These are phyloP conservation scores for Haliclona indistincta DNA, from an alignment of 37 sponge, comb jelly and placozoan species.

Conservation along the genomic window DNA sequence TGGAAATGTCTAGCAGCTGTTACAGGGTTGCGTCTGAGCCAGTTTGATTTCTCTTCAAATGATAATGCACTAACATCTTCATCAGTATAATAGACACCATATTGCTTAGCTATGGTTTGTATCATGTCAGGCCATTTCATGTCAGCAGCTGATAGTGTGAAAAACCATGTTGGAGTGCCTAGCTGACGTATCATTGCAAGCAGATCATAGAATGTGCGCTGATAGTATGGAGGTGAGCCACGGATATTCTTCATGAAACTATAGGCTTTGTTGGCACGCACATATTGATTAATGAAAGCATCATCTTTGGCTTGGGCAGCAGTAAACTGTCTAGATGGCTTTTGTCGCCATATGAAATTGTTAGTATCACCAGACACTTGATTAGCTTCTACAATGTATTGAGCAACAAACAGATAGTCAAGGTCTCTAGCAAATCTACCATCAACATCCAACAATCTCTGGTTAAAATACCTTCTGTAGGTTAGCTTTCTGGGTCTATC, in stretches of 20 bases:
- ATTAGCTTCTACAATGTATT: no score
- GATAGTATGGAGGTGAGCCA: conserved; percentile 30
- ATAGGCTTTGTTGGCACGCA: conserved; percentile 27
- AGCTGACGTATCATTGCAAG: conserved; percentile 39
- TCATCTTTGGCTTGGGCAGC: conserved; percentile 3
- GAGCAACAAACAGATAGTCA: no score
- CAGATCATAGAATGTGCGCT: conserved; percentile 34
- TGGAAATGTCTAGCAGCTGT: conserved; percentile 31
- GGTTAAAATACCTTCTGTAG: no score
- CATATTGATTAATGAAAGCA: not conserved
- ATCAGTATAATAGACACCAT: conserved; percentile 34
- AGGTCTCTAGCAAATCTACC: no score
- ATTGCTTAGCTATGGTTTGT: conserved; percentile 34
- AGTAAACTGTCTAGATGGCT: no score
- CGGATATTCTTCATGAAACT: conserved; percentile 25
- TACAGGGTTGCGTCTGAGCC: conserved; percentile 15
- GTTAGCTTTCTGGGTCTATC: no score
- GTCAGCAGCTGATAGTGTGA: conserved; percentile 32
- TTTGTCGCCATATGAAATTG: no score
- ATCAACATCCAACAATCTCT: no score
- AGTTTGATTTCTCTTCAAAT: conserved; percentile 8
- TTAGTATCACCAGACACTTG: no score
- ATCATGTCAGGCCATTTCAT: conserved; percentile 53
- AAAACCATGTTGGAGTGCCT: conserved; percentile 45
- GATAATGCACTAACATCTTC: conserved; percentile 4